phyloP scores from a whole-genome alignment of 2,797 vertebrate species.

The Nasua narica region DNA sequence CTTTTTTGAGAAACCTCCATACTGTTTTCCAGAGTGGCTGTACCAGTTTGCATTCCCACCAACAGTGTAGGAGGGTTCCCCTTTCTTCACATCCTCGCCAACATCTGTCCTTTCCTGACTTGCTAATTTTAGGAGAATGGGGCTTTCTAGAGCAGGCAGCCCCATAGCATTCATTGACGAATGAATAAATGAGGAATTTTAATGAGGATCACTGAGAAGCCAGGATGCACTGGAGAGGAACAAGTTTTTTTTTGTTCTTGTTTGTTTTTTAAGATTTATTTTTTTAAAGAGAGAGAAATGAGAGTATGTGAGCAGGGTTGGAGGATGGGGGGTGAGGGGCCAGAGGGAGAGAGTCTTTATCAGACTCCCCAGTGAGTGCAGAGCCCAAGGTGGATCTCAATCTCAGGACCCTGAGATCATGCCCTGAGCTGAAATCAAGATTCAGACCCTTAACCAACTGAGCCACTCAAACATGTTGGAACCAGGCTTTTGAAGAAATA shows the following conservation, averaged over 20 bases:
- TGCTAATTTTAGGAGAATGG: too few species aligned
- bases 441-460: not conserved
- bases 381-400: not conserved
- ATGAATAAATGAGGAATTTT: not conserved
- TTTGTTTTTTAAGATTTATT: not conserved
- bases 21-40: too few species aligned
- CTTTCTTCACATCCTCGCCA: too few species aligned
- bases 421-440: not conserved
- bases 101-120: too few species aligned
- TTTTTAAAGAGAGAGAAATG: not conserved
- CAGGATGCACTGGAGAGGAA: accelerated
- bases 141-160: not conserved
- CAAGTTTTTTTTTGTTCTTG: too few species aligned
- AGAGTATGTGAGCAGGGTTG: not conserved
- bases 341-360: not conserved
- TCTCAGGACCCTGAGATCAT: not conserved
- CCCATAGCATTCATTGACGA: not conserved
- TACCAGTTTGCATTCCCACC: too few species aligned
- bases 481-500: not conserved
- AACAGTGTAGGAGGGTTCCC: too few species aligned
- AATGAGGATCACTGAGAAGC: not conserved
- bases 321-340: not conserved
- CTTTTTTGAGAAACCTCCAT: too few species aligned
- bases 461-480: not conserved
- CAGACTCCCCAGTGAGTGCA: not conserved